These are phyloP conservation scores for Zophobas atratus DNA, from an alignment of 1,140 invertebrate genomes.

Conservation along the genomic window DNA sequence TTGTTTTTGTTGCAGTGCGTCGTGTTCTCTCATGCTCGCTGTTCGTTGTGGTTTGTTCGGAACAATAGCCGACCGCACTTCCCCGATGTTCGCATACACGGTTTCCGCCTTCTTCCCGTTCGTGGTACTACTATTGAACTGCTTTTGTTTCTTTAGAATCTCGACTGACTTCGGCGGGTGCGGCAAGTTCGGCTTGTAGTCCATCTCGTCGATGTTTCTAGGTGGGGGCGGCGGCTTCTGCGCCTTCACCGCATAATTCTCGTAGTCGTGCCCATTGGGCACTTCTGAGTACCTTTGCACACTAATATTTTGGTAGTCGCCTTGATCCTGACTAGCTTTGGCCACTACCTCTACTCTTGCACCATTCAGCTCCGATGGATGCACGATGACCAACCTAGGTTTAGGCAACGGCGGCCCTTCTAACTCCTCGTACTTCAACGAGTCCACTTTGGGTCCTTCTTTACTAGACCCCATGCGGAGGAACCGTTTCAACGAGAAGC, in stretches of 20 bases:
- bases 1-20: conserved; percentile 75
- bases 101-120: conserved; percentile 73
- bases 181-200: conserved; percentile 76
- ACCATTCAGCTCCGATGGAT: conserved; percentile 88
- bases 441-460: conserved; percentile 71
- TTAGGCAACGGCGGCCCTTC: conserved; percentile 68
- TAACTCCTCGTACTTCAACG: conserved; percentile 65
- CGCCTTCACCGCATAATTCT: conserved; percentile 43
- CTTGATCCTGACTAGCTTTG: conserved; percentile 66
- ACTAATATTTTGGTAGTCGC: conserved; percentile 68
- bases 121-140: conserved; percentile 60
- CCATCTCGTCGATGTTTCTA: conserved; percentile 71
- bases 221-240: conserved; percentile 74
- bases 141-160: conserved; percentile 75
- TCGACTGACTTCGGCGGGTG: conserved; percentile 80
- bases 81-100: conserved; percentile 86
- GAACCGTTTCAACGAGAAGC: conserved; percentile 88
- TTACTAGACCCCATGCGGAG: conserved; percentile 82
- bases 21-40: conserved; percentile 84
- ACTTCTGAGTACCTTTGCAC: conserved; percentile 67
- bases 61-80: conserved; percentile 82
- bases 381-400: conserved; percentile 87
- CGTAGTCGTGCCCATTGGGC: conserved; percentile 66
- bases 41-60: conserved; percentile 86
- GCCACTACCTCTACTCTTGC: conserved; percentile 81